Conservation (phyloP, 37 sponge, comb jelly and placozoan species). For the Theonella swinhoei region DNA sequence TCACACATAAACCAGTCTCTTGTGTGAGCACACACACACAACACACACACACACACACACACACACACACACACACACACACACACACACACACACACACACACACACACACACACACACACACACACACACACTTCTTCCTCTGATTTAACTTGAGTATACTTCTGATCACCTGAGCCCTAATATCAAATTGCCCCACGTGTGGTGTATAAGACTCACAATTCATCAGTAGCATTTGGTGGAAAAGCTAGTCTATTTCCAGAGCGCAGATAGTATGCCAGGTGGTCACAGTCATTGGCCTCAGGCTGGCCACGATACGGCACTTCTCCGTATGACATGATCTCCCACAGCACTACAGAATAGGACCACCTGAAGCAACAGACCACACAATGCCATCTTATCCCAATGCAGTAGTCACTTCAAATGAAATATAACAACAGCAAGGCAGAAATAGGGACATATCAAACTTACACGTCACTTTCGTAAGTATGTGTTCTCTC, state of each 20-base stretch:
- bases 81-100: slow-evolving; percentile 37
- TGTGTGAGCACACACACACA: not conserved
- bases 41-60: too few species aligned
- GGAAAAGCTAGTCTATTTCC: slow-evolving; percentile 63
- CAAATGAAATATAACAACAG: too few species aligned
- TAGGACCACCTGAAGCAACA: slow-evolving; percentile 59
- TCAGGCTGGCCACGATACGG: not conserved
- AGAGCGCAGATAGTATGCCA: slow-evolving; percentile 29
- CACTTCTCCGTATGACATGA: slow-evolving; percentile 58
- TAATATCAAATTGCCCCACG: too few species aligned
- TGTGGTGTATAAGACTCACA: too few species aligned
- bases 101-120: not conserved
- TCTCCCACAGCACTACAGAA: slow-evolving; percentile 77
- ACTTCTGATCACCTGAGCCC: too few species aligned
- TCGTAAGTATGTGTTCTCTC: slow-evolving; percentile 62
- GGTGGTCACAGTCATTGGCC: slow-evolving; percentile 44
- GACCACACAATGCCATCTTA: not conserved
- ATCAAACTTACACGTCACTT: slow-evolving; percentile 89
- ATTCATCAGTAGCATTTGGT: slow-evolving; percentile 35
- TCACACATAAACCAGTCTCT: too few species aligned
- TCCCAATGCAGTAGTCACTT: too few species aligned
- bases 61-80: slow-evolving; percentile 37
- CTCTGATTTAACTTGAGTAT: not conserved
- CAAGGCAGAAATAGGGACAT: too few species aligned
- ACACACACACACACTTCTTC: not conserved